These are phyloP conservation scores for Sarcophaga subvicina DNA, from an alignment of 2,888 invertebrate species.

Conservation along the genomic window DNA sequence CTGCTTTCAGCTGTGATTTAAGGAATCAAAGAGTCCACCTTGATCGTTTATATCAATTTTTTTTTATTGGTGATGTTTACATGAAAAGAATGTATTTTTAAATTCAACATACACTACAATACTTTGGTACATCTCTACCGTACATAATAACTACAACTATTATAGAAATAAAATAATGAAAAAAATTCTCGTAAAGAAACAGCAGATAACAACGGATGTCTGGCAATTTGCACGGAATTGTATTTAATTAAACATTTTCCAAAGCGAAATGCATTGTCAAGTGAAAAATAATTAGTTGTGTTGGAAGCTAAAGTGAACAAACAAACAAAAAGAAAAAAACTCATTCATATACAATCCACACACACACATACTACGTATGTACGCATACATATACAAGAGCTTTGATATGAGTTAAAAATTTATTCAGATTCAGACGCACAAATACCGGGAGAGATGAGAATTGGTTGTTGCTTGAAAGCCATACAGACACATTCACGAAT, in stretches of 20 bases:
- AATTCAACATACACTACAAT: no score
- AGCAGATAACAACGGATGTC: slow-evolving; percentile 15
- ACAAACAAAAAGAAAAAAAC: slow-evolving; percentile 47
- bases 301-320: slow-evolving; percentile 60
- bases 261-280: slow-evolving; percentile 72
- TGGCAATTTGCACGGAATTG: slow-evolving; percentile 70
- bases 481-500: no score
- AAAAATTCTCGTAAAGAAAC: neutral
- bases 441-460: no score
- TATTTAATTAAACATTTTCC: slow-evolving; percentile 79
- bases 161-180: neutral
- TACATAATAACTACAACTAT: neutral
- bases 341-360: neutral
- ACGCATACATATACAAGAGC: neutral
- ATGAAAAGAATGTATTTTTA: no score
- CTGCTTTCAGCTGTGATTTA: no score
- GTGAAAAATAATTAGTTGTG: slow-evolving; percentile 79
- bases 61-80: no score
- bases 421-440: no score
- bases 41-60: no score
- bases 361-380: no score
- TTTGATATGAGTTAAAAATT: no score
- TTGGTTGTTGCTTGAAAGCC: no score
- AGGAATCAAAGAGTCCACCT: no score
- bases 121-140: neutral